phyloP scores from a whole-genome alignment of 2,113 vertebrate genomes.

The Neotragus moschatus region DNA sequence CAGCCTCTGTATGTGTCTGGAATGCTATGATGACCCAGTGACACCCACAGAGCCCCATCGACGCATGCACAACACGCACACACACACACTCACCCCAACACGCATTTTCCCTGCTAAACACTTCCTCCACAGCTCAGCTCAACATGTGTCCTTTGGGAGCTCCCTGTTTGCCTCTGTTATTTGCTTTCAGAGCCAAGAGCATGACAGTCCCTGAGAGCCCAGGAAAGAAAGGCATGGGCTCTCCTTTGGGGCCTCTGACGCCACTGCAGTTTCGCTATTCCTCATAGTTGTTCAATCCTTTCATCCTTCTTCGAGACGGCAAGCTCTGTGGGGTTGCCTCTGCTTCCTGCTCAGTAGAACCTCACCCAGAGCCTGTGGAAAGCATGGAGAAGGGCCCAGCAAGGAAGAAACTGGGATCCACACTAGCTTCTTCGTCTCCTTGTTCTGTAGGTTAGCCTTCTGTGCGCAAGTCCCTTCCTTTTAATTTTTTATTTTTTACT shows the following conservation, averaged over 20 bases:
- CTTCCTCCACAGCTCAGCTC: not conserved
- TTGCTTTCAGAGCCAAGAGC: not conserved
- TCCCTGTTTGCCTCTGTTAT: not conserved
- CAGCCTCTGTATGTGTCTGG: not conserved
- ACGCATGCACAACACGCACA: accelerated
- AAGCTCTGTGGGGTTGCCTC: not conserved
- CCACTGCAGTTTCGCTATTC: not conserved
- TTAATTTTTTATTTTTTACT: not conserved
- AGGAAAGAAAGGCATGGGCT: not conserved
- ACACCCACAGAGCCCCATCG: accelerated
- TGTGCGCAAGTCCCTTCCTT: not conserved
- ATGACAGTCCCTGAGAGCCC: not conserved
- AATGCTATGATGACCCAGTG: accelerated
- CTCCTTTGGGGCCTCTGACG: not conserved
- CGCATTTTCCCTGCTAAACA: no score
- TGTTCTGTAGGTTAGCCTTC: not conserved
- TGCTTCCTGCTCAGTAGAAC: not conserved
- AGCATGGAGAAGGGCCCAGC: not conserved
- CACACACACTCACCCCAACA: accelerated
- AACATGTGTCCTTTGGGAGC: accelerated
- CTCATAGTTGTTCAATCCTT: accelerated
- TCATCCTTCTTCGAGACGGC: no score
- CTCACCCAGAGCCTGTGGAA: not conserved
- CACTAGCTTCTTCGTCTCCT: not conserved
- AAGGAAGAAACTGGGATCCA: not conserved